A percentile compares a stretch with the other conserved stretches of the same genome.
These are phyloP conservation scores for Geodia barretti DNA, from an alignment of 37 sponge, comb jelly and placozoan species.

Conservation along the genomic window DNA sequence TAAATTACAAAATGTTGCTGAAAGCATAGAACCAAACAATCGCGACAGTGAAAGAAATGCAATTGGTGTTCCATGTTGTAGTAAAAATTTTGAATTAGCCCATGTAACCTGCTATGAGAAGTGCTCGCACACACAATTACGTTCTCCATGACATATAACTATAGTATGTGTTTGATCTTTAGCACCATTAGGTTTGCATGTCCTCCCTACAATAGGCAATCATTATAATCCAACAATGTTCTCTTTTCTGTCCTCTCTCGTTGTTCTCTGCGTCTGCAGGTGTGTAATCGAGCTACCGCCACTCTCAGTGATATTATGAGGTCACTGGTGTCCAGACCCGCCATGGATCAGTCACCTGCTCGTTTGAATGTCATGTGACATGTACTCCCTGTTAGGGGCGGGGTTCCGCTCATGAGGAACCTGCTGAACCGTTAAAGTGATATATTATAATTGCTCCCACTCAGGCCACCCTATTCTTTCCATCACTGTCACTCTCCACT, in stretches of 20 bases:
- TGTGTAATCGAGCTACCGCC: slow-evolving; percentile 88
- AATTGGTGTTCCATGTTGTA: no score
- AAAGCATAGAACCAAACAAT: no score
- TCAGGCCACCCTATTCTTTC: neutral
- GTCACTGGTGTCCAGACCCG: slow-evolving; percentile 97
- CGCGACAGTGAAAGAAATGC: no score
- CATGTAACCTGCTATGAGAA: no score
- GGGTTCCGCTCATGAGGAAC: neutral
- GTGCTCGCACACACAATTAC: no score
- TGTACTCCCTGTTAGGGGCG: slow-evolving; percentile 96
- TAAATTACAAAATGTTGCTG: no score
- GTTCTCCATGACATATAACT: no score
- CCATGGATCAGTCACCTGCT: slow-evolving; percentile 81
- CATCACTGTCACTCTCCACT: neutral
- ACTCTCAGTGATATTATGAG: slow-evolving; percentile 96
- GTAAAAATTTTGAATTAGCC: no score
- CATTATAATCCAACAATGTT: neutral
- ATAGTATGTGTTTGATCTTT: no score
- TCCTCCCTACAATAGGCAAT: no score
- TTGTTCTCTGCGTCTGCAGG: slow-evolving; percentile 16
- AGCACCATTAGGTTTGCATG: neutral
- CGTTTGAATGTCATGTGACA: slow-evolving; percentile 89
- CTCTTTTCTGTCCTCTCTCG: slow-evolving; percentile 2
- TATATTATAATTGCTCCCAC: no score
- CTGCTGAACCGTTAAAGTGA: neutral